These are phyloP conservation scores for Erebia palarica DNA, from an alignment of 2,888 invertebrate genomes.

Conservation along the genomic window DNA sequence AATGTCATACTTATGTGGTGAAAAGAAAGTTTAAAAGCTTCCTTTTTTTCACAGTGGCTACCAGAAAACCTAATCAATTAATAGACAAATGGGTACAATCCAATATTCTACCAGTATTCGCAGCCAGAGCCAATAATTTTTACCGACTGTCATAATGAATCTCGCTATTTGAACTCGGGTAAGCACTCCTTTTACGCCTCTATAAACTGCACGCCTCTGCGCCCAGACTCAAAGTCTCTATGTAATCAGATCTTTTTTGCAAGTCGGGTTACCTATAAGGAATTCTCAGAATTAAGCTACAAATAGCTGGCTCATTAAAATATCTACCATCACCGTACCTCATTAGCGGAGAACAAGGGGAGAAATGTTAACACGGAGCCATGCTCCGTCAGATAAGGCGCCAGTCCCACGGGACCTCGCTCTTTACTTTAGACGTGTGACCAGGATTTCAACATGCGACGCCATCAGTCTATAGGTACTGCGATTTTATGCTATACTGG, in stretches of 20 bases:
- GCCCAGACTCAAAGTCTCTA: not conserved
- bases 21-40: too few relatives aligned
- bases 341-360: slow-evolving; percentile 31
- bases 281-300: not conserved
- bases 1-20: too few relatives aligned
- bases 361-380: slow-evolving; percentile 32
- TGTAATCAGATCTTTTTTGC: not conserved
- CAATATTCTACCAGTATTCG: too few relatives aligned
- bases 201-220: not conserved
- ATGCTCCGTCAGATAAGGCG: slow-evolving; percentile 29
- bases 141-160: too few relatives aligned
- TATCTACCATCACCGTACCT: slow-evolving; percentile 32
- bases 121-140: too few relatives aligned
- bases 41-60: too few relatives aligned
- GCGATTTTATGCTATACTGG: too few relatives aligned
- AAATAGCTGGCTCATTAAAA: slow-evolving; percentile 22
- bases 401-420: slow-evolving; percentile 10
- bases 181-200: too few relatives aligned
- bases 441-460: not conserved
- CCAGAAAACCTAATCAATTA: too few relatives aligned
- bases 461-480: too few relatives aligned
- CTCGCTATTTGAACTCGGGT: too few relatives aligned
- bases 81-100: too few relatives aligned
- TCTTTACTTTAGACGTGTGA: slow-evolving; percentile 9
- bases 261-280: not conserved